Evolutionary conservation across 2,888 invertebrate species (phyloP).

Genomic region (Noctua fimbriata): DNA sequence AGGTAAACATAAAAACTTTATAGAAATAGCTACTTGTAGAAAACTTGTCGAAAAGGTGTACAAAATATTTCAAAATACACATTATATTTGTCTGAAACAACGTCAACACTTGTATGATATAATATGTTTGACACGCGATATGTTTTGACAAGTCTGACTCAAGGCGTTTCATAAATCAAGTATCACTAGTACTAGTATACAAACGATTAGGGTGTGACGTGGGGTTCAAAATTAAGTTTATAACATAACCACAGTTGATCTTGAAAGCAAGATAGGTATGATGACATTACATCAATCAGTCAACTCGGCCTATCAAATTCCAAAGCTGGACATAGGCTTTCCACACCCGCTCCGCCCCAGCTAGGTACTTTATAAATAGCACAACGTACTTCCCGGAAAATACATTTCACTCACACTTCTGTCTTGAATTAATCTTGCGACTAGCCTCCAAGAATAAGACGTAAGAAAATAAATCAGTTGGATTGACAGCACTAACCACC

Average conservation of each 20-base stretch:
- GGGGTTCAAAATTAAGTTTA: background rate
- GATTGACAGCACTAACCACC: slow-evolving; percentile 57
- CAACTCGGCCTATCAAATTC: background rate
- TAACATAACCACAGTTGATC: background rate
- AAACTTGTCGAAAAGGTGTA: background rate
- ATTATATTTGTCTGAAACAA: background rate
- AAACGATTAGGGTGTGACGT: background rate
- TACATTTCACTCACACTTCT: background rate
- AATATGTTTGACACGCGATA: background rate
- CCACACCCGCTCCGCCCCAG: no score
- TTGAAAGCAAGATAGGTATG: background rate
- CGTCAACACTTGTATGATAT: background rate
- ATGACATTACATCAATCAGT: background rate
- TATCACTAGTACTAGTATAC: background rate
- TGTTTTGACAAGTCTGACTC: background rate
- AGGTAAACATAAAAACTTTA: background rate
- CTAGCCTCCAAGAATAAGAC: slow-evolving; percentile 1
- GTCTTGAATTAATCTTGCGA: slow-evolving; percentile 17
- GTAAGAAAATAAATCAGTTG: slow-evolving; percentile 55
- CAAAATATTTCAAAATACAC: background rate
- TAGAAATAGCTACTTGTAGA: background rate
- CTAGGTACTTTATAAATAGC: background rate
- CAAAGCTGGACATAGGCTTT: background rate
- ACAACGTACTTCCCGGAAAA: background rate
- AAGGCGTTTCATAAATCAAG: background rate